Evolutionary conservation across 1,140 invertebrate genomes (phyloP), one percentile per base, ranked within the genome.

Genomic region (Leptinotarsa undecemlineata): DNA sequence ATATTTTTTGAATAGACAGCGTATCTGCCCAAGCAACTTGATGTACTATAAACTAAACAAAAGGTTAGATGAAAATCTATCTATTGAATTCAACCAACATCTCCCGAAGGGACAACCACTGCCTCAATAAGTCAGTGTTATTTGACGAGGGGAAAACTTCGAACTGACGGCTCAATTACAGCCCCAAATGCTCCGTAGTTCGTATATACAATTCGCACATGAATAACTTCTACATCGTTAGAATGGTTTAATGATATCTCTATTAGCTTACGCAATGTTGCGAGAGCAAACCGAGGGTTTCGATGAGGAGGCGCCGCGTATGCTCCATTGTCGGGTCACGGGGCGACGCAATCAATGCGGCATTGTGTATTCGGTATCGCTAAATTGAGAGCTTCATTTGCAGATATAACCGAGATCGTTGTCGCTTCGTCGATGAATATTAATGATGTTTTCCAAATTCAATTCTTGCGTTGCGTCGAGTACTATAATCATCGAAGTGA

Each of bases 81-180:
- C 8, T 42, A 42, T 42, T 42, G 33, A 42, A 42, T 8, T 42
- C 8, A 42, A 42, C 2, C 11, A 68, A 47, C 23, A 26, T 14
- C 23, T 48, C 26, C 66, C 66, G 8, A n/a, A 68, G 33, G 42
- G n/a, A 20, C 23, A 48, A 68, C 23, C 23, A 26, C 19, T 42
- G 23, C 66, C 66, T 42, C 66, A 19, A n/a, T n/a, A 20, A 23
- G 21, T 47, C 17, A 42, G n/a, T 47, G 23, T n/a, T 14, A 48
- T 42, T 42, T 19, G 15, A 15, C n/a, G 69, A 71, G 51, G 51
- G 69, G 51, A 19, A 19, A 14, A 21, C 68, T 60, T 57, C 23
- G 68, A 70, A 60, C 14, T 61, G 69, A 71, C 48, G 69, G 69
- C 69, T 71, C 69, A 71, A 62, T 71, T 71, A 71, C 69, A 71